phyloP scores from a whole-genome alignment of 2,797 vertebrate species.

The Tolypeutes matacus region DNA sequence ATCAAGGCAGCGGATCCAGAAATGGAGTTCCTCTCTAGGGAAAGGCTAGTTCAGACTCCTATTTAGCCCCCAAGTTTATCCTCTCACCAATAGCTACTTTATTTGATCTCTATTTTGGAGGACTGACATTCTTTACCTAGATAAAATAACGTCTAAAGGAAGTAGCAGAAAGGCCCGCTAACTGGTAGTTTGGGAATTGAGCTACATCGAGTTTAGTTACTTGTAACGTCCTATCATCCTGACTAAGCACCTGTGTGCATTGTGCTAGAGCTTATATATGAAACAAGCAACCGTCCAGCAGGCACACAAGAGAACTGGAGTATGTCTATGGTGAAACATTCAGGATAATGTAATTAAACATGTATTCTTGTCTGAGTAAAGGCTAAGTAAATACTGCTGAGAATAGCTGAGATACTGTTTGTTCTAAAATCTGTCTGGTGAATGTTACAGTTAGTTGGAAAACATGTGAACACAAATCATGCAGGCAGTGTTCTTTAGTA shows the following conservation, averaged over 20 bases:
- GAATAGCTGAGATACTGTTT: background rate
- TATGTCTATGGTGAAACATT: background rate
- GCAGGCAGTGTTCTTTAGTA: rapidly evolving
- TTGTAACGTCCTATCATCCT: background rate
- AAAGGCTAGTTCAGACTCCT: background rate
- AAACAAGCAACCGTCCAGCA: background rate
- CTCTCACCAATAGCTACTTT: background rate
- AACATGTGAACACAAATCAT: too few relatives aligned
- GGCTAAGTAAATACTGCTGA: background rate
- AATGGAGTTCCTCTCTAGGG: background rate
- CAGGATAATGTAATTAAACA: rapidly evolving
- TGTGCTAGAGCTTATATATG: background rate
- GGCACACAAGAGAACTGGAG: background rate
- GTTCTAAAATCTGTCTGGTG: background rate
- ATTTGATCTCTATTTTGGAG: background rate
- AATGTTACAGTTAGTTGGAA: background rate
- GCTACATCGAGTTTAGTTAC: background rate
- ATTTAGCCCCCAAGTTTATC: background rate
- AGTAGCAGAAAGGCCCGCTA: background rate
- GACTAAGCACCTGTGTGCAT: background rate
- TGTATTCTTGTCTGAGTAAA: background rate
- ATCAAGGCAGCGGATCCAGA: background rate
- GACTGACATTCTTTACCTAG: background rate
- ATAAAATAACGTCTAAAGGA: background rate
- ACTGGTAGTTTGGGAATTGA: background rate